Evolutionary conservation across 2,113 vertebrate genomes (phyloP).

Genomic region (Hippocampus barbouri): DNA sequence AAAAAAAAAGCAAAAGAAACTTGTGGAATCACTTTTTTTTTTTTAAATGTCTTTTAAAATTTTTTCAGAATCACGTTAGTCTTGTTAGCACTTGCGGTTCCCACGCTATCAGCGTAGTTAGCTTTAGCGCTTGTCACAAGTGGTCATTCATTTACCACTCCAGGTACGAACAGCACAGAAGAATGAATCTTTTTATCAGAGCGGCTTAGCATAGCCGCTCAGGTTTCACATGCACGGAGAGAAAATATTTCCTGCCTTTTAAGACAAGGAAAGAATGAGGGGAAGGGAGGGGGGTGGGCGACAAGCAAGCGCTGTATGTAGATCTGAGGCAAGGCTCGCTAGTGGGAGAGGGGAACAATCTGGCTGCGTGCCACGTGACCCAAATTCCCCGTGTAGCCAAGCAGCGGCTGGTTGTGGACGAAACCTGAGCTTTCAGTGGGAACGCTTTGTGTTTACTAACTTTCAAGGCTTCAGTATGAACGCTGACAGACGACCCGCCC

Average conservation of each 20-base stretch:
- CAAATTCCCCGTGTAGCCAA: conserved; percentile 40
- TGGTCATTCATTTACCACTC: neutral
- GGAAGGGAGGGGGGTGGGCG: neutral
- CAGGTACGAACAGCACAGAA: neutral
- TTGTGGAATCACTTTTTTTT: neutral
- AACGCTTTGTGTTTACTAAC: conserved; percentile 7
- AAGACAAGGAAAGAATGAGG: neutral
- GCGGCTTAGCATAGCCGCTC: neutral
- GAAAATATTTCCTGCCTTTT: conserved; percentile 11
- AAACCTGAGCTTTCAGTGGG: conserved; percentile 30
- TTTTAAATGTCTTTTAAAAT: neutral
- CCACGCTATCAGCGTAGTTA: neutral
- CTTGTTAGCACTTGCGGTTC: neutral
- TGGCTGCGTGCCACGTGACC: conserved; percentile 49
- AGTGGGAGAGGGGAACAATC: conserved; percentile 19
- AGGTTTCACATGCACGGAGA: conserved; percentile 5
- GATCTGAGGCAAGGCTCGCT: conserved; percentile 20
- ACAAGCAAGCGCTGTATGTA: neutral
- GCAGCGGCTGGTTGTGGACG: conserved; percentile 17
- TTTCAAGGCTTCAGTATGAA: neutral
- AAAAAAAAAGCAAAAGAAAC: neutral
- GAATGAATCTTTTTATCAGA: neutral
- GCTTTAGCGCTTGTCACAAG: neutral
- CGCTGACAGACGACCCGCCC: neutral
- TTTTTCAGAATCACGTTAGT: neutral